Percentiles rank a stretch among this genome's conserved stretches.
Evolutionary conservation across 2,797 vertebrate species (phyloP).

Genomic region (Antennarius maculatus): DNA sequence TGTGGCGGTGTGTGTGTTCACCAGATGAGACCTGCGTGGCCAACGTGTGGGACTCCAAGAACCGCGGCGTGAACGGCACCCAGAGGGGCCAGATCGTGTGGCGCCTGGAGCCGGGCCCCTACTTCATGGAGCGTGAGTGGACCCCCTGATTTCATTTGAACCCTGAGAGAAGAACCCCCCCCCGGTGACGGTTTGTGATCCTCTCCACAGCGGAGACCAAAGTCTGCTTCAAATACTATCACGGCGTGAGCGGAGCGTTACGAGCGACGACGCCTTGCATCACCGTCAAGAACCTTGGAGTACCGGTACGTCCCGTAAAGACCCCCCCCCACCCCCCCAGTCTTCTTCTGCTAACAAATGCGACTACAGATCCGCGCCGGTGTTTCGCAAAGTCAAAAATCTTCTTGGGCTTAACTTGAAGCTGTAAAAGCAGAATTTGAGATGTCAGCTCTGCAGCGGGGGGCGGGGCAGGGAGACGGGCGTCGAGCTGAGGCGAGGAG

Average conservation of each 20-base stretch:
- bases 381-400: not conserved
- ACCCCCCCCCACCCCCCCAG: too few species aligned
- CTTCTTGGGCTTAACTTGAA: not conserved
- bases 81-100: constrained; percentile 96
- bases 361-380: not conserved
- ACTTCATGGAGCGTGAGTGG: constrained; percentile 97
- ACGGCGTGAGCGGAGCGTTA: constrained; percentile 94
- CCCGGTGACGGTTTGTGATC: not conserved
- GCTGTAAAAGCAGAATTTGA: too few species aligned
- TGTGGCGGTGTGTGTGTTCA: constrained; percentile 9
- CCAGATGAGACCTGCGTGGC: constrained; percentile 95
- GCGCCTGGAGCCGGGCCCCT: constrained; percentile 92
- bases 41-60: constrained; percentile 99
- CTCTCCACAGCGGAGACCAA: constrained; percentile 90
- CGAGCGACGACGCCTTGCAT: constrained; percentile 96
- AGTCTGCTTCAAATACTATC: constrained; percentile 98
- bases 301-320: constrained; percentile 77
- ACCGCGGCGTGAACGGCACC: constrained; percentile 94
- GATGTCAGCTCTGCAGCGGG: too few species aligned
- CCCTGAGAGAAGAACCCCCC: not conserved
- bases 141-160: constrained; percentile 61
- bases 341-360: too few species aligned
- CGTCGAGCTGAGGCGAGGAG: constrained; percentile 8
- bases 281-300: constrained; percentile 94
- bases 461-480: not conserved